A percentile compares a stretch with the other conserved stretches of the same genome.
Evolutionary conservation across 2,113 vertebrate genomes (phyloP).

Genomic region (Actinemys pallida): DNA sequence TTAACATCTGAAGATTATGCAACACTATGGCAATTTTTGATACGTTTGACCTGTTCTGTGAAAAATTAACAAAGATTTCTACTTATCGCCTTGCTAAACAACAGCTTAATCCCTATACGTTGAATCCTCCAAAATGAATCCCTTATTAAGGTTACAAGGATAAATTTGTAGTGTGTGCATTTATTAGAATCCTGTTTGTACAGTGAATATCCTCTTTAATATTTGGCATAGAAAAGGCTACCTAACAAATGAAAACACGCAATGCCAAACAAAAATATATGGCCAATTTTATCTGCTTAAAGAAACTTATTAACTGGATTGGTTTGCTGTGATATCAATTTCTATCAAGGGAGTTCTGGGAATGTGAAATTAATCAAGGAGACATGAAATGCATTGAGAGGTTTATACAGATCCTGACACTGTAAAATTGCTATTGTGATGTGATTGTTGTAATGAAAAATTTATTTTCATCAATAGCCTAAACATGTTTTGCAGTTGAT

Average conservation of each 20-base stretch:
- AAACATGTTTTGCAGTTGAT: background rate
- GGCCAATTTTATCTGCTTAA: conserved; percentile 44
- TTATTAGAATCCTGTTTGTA: background rate
- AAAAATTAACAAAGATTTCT: background rate
- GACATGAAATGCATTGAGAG: background rate
- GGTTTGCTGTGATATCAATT: background rate
- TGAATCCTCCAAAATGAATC: conserved; percentile 18
- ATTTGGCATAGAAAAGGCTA: background rate
- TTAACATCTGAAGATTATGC: background rate
- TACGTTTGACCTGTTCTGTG: background rate
- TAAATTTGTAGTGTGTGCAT: background rate
- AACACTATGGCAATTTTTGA: background rate
- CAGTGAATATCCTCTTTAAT: conserved; percentile 14
- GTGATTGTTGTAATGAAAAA: background rate
- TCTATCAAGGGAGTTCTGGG: background rate
- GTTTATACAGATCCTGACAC: background rate
- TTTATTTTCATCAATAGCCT: conserved; percentile 19
- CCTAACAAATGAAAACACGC: conserved; percentile 1
- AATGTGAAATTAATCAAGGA: background rate
- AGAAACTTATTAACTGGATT: conserved; percentile 3
- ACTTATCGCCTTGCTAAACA: conserved; percentile 4
- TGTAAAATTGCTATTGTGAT: background rate
- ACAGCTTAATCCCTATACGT: background rate
- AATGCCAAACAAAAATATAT: background rate
- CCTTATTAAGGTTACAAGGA: background rate